These are phyloP conservation scores for Coluber constrictor DNA, from an alignment of 2,797 vertebrate genomes.

Conservation along the genomic window DNA sequence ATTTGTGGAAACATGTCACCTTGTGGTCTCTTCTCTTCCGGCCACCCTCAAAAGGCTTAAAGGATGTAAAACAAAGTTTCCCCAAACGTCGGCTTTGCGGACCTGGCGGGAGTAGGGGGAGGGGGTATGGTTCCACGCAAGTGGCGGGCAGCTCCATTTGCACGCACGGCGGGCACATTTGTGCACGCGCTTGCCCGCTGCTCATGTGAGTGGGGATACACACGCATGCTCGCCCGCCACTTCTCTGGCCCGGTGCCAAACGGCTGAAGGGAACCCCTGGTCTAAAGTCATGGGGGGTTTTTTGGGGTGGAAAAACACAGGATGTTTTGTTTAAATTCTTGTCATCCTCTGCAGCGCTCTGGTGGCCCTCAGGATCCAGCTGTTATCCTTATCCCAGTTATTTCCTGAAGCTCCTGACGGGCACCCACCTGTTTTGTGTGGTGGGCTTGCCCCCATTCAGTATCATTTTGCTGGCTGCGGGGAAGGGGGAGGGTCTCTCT, in stretches of 20 bases:
- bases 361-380: not conserved
- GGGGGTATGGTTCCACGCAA: not conserved
- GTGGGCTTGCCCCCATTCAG: not conserved
- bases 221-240: too few species aligned
- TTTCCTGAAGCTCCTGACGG: not conserved
- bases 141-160: not conserved
- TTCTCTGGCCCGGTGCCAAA: too few species aligned
- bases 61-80: not conserved
- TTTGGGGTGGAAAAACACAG: too few species aligned
- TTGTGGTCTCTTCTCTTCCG: not conserved
- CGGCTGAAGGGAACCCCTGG: not conserved
- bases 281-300: not conserved
- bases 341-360: not conserved
- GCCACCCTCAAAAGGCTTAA: not conserved
- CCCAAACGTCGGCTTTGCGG: not conserved
- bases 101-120: accelerated
- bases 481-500: not conserved
- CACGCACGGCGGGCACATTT: too few species aligned
- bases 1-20: not conserved
- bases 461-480: not conserved
- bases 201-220: too few species aligned
- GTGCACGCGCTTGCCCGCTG: too few species aligned
- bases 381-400: not conserved
- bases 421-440: not conserved
- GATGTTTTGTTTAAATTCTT: not conserved